Percentiles rank a stretch among this genome's conserved stretches.
Conservation (phyloP, 2,113 vertebrate genomes). For the Cochlearius cochlearius region DNA sequence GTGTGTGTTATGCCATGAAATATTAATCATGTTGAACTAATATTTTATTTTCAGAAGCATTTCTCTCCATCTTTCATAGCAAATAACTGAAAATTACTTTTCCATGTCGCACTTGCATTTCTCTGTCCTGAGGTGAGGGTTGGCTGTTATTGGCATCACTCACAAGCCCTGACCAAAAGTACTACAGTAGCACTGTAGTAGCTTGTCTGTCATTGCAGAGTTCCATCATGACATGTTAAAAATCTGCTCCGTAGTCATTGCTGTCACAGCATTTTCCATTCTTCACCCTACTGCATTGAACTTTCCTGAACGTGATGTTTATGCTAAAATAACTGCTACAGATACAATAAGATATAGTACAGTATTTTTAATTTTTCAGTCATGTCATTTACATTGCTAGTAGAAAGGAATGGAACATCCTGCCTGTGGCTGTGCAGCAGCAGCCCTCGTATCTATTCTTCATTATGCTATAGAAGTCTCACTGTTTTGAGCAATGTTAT, state of each 20-base stretch:
- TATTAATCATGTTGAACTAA: neutral
- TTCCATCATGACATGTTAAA: neutral
- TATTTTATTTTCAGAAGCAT: neutral
- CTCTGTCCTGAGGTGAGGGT: neutral
- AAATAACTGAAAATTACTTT: neutral
- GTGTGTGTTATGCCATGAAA: neutral
- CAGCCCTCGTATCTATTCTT: neutral
- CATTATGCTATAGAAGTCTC: neutral
- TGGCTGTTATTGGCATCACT: neutral
- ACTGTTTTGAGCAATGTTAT: neutral
- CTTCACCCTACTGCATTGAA: neutral
- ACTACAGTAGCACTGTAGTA: neutral
- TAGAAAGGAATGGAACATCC: neutral
- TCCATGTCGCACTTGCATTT: neutral
- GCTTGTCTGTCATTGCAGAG: neutral
- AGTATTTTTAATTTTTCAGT: neutral
- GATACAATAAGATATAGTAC: neutral
- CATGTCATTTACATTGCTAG: neutral
- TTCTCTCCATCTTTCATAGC: neutral
- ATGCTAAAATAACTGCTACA: neutral
- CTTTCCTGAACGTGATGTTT: neutral
- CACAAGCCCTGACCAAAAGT: neutral
- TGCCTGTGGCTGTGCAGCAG: neutral
- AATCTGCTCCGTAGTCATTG: accelerated
- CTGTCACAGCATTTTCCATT: neutral